A percentile compares a stretch with the other conserved stretches of the same genome.
Conservation (phyloP, 2,113 vertebrate species). For the Chamaetylas fuelleborni region DNA sequence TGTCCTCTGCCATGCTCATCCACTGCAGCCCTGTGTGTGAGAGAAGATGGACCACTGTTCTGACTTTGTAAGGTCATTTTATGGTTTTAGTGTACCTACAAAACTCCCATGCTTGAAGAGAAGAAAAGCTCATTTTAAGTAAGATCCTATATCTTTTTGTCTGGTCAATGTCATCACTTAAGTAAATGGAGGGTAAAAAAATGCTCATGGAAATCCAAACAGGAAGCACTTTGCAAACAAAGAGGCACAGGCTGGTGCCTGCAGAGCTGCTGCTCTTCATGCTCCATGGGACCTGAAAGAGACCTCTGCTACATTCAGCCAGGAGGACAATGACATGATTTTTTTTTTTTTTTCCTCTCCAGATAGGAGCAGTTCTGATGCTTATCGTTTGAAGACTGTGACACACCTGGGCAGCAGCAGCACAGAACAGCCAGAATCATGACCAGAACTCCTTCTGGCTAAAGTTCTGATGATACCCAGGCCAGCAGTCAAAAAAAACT, state of each 20-base stretch:
- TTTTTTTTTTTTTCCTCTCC: not conserved
- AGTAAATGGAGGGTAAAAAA: conserved; percentile 41
- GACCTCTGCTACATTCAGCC: conserved; percentile 1
- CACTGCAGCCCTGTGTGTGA: not conserved
- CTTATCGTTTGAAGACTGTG: not conserved
- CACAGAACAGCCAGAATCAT: not conserved
- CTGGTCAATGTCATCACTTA: conserved; percentile 18
- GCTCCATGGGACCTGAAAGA: conserved; percentile 22
- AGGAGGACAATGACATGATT: not conserved
- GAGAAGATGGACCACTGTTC: not conserved
- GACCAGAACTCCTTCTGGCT: not conserved
- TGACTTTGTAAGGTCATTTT: not conserved
- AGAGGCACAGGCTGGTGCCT: conserved; percentile 26
- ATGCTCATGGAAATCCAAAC: conserved; percentile 55
- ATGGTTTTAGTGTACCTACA: not conserved
- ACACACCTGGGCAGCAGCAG: not conserved
- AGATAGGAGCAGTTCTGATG: not conserved
- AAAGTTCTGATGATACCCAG: not conserved
- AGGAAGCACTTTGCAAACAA: conserved; percentile 46
- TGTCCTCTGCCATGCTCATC: not conserved
- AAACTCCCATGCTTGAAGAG: not conserved
- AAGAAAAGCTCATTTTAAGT: not conserved
- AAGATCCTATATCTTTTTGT: not conserved
- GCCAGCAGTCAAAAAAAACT: not conserved
- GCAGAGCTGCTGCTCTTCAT: conserved; percentile 34